These are phyloP conservation scores for Amphiprion clarkii DNA, from an alignment of 2,797 vertebrate species.

Conservation along the genomic window DNA sequence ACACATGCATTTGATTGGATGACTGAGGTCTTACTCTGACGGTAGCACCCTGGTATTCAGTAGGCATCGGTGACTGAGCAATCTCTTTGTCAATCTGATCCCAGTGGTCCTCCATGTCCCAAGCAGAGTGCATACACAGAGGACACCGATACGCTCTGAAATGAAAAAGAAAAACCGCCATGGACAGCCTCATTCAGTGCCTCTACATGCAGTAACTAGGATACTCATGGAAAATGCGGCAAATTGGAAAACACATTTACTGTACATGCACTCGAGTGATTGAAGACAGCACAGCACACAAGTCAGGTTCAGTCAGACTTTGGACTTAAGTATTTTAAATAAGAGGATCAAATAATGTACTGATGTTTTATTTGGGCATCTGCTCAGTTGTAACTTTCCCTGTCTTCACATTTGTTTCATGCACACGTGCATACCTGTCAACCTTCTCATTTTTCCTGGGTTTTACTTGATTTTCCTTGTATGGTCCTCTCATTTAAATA, in stretches of 20 bases:
- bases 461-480: too few relatives aligned
- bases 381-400: too few relatives aligned
- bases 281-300: too few relatives aligned
- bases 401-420: too few relatives aligned
- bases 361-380: too few relatives aligned
- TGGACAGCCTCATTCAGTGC: not conserved
- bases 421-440: too few relatives aligned
- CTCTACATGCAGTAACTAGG: not conserved
- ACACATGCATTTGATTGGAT: not conserved
- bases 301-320: not conserved
- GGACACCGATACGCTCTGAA: conserved; percentile 93
- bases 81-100: conserved; percentile 91
- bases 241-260: not conserved
- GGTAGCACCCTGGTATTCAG: conserved; percentile 91
- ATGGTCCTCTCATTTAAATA: too few relatives aligned
- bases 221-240: not conserved
- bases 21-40: conserved; percentile 86
- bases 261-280: too few relatives aligned
- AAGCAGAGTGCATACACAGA: conserved; percentile 93
- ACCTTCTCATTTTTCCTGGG: too few relatives aligned
- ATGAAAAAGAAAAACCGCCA: not conserved
- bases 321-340: not conserved
- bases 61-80: conserved; percentile 92
- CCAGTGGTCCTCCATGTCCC: conserved; percentile 91
- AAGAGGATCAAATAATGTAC: too few relatives aligned